Base-by-base conservation (phyloP, 2,113 vertebrate species). In the Hemiscyllium ocellatum region DNA sequence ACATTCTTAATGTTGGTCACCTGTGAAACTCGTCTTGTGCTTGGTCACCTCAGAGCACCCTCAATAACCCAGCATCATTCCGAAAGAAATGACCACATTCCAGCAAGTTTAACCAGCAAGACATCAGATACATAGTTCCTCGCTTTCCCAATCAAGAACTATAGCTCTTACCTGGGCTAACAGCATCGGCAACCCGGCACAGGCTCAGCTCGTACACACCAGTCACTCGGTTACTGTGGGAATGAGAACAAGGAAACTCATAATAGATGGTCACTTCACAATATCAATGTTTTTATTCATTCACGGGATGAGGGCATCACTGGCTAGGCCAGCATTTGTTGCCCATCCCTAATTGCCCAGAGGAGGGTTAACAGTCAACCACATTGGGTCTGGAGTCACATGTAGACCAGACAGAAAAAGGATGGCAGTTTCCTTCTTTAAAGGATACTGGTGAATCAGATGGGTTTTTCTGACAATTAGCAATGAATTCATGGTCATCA, bases 121-220 rank as follows among this genome's bases (percentile, higher is more conserved):
- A 66, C 4, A 7, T 5, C 17, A 66, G n/a, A 12, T 3, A 61
- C 24, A 29, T 29, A 13, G 22, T 89, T 89, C 24, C 26, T 15
- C 47, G 5, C 86, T 89, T 89, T 89, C 5, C 29, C 33, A 6
- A n/a, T 37, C 78, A 83, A 17, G 37, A 72, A 72, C 24, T 72
- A 72, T 24, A 72, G 26, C 26, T 12, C 65, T 95, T 96, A 99
- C 99, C 99, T 98, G 99, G 99, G 96, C 99, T 99, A 95, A 98
- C 99, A 0, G 98, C 98, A 0, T 99, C 99, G 0, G 99, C 99
- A 97, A 98, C 97, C 0, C 98, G 97, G 97, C 98, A 99, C 19
- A 99, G 97, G 97, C 98, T 99, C 96, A 99, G 98, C 96, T 99
- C 99, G 0, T 99, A 99, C 83, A 99, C 98, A 26, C 99, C 99